A percentile compares a stretch with the other conserved stretches of the same genome.
Conservation (phyloP, 2,113 vertebrate species). For the Menura novaehollandiae region DNA sequence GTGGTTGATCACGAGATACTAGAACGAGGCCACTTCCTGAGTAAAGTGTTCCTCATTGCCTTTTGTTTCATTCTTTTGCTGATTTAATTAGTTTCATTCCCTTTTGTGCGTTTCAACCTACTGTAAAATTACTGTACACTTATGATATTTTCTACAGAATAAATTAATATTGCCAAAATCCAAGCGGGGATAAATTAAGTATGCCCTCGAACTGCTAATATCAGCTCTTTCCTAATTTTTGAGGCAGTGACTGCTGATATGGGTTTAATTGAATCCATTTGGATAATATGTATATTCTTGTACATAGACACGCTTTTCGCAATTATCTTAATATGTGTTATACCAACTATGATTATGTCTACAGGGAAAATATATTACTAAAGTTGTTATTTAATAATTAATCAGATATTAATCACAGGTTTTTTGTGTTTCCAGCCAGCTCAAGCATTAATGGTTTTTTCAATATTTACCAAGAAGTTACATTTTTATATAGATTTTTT, state of each 20-base stretch:
- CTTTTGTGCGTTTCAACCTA: not conserved
- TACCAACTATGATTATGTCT: not conserved
- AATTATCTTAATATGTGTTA: not conserved
- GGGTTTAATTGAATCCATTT: not conserved
- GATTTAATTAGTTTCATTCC: not conserved
- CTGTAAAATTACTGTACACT: not conserved
- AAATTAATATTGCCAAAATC: not conserved
- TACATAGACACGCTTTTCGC: not conserved
- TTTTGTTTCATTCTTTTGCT: not conserved
- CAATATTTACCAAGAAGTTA: not conserved
- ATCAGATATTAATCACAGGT: not conserved
- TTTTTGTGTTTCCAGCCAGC: not conserved
- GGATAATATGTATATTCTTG: not conserved
- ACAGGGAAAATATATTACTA: not conserved
- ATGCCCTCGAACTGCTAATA: not conserved
- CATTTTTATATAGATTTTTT: not conserved
- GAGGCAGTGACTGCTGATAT: not conserved
- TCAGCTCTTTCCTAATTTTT: not conserved
- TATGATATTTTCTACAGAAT: not conserved
- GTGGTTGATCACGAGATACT: not conserved
- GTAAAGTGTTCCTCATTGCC: fast-evolving
- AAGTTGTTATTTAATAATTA: slow-evolving; percentile 17
- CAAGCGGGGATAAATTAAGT: not conserved
- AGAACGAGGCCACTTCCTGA: not conserved
- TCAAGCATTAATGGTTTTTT: not conserved